Percentiles rank a stretch among this genome's conserved stretches.
phyloP scores from a whole-genome alignment of 2,888 invertebrate species.

The Heliconius charithonia region DNA sequence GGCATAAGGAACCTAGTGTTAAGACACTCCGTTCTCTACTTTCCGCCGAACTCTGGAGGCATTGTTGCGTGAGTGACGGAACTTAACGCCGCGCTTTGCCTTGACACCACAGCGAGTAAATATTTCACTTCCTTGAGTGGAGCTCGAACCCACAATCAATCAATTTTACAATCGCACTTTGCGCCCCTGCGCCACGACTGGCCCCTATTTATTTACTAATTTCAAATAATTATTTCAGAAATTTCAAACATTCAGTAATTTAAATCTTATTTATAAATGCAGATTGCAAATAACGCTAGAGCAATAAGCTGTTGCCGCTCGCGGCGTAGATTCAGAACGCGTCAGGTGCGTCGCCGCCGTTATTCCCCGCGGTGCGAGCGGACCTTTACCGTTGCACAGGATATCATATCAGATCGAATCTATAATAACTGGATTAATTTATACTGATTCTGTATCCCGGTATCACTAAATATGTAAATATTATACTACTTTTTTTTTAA shows the following conservation, averaged over 20 bases:
- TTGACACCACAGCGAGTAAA: no score
- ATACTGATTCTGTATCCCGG: conserved; percentile 1
- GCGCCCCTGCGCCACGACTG: no score
- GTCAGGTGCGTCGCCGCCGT: conserved; percentile 73
- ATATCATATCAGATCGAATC: conserved; percentile 49
- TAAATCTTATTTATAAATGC: conserved; percentile 15
- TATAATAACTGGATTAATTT: conserved; percentile 42
- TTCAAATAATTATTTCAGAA: neutral
- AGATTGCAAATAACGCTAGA: conserved; percentile 27
- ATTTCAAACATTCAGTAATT: conserved; percentile 9
- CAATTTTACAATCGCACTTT: no score
- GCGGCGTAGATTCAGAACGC: conserved; percentile 56
- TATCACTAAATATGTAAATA: neutral
- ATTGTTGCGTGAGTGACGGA: no score
- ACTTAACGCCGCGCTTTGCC: no score
- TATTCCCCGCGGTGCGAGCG: conserved; percentile 66
- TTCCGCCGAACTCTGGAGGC: no score
- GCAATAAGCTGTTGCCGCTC: conserved; percentile 44
- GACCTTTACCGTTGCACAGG: conserved; percentile 53
- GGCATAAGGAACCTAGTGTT: no score
- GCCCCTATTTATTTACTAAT: no score
- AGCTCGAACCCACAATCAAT: no score
- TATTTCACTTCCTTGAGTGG: no score
- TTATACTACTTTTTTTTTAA: neutral
- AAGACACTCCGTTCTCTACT: no score